phyloP scores from a whole-genome alignment of 2,113 vertebrate species.

The cattle (Bos taurus) region ARS-UCD2.0 NC_037345.1:55175501-55176000 shows the following conservation, averaged over 20 bases:
- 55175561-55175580: background rate
- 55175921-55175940: background rate
- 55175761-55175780: slow-evolving; percentile 91
- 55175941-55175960: background rate
- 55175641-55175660: background rate
- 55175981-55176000: slow-evolving; percentile 29
- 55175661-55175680: background rate
- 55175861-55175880: slow-evolving; percentile 86
- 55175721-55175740: slow-evolving; percentile 78
- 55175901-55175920: slow-evolving; percentile 36
- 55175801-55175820: slow-evolving; percentile 93
- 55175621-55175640: background rate
- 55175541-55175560: background rate
- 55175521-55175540: background rate
- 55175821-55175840: slow-evolving; percentile 93
- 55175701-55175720: background rate
- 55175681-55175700: background rate
- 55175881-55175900: slow-evolving; percentile 76
- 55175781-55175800: slow-evolving; percentile 95
- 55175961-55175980: background rate
- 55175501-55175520: background rate
- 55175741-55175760: slow-evolving; percentile 86
- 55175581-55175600: background rate
- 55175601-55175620: background rate
- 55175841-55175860: slow-evolving; percentile 92